phyloP scores from a whole-genome alignment of 2,888 invertebrate species.

The Aporophyla lueneburgensis region DNA sequence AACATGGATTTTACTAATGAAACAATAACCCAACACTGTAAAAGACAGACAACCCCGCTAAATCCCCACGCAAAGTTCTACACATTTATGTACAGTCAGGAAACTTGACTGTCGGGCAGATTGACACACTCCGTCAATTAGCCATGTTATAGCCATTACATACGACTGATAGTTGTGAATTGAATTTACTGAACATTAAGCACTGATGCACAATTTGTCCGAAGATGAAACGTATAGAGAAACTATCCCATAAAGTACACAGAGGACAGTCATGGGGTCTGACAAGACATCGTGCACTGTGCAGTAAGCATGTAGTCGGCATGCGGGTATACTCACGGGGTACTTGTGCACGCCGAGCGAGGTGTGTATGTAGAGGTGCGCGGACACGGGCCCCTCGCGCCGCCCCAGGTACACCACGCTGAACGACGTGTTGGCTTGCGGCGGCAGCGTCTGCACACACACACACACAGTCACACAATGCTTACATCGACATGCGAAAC shows the following conservation, averaged over 20 bases:
- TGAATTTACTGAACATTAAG: not conserved
- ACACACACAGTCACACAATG: not conserved
- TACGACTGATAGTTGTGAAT: not conserved
- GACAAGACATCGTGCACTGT: not conserved
- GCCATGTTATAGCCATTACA: not conserved
- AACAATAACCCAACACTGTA: not conserved
- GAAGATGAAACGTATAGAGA: not conserved
- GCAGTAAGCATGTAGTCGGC: not conserved
- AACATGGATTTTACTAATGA: not conserved
- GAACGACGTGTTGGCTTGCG: conserved; percentile 98
- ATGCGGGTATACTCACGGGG: conserved; percentile 89
- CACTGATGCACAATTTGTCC: not conserved
- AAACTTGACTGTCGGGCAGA: not conserved
- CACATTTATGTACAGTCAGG: not conserved
- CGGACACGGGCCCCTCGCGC: conserved; percentile 96
- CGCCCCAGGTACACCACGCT: conserved; percentile 98
- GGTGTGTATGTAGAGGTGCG: conserved; percentile 98
- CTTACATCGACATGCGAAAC: not conserved
- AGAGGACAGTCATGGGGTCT: not conserved
- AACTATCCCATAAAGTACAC: not conserved
- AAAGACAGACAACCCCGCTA: not conserved
- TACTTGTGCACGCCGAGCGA: conserved; percentile 97
- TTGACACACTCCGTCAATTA: not conserved
- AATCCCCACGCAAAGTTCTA: too few species aligned
- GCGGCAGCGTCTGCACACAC: conserved; percentile 94